Percentiles rank a stretch among this genome's conserved stretches.
These are phyloP conservation scores for Rhodophaea formosa DNA, from an alignment of 2,888 invertebrate genomes.

Conservation along the genomic window DNA sequence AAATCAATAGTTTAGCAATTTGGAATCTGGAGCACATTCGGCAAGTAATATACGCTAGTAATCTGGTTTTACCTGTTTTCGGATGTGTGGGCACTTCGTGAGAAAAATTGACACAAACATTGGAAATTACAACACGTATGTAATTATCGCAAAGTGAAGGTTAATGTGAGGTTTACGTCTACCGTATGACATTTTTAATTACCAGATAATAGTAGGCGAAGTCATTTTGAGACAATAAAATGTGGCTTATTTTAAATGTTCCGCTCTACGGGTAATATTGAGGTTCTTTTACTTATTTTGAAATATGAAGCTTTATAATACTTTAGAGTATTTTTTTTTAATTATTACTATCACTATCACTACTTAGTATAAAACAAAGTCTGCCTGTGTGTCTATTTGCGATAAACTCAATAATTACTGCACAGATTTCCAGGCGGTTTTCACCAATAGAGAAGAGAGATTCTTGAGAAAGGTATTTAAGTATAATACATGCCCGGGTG, in stretches of 20 bases:
- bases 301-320: too few species aligned
- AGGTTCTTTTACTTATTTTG: too few species aligned
- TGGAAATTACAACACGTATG: constrained; percentile 15
- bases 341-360: too few species aligned
- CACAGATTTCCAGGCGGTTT: too few species aligned
- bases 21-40: constrained; percentile 39
- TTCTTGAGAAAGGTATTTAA: too few species aligned
- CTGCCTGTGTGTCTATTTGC: too few species aligned
- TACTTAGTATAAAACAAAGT: too few species aligned
- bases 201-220: not conserved
- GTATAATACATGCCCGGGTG: too few species aligned
- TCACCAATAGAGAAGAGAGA: too few species aligned
- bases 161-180: constrained; percentile 13
- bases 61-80: constrained; percentile 36
- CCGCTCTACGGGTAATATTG: not conserved
- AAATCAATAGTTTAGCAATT: constrained; percentile 41
- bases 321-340: too few species aligned
- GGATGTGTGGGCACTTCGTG: constrained; percentile 20
- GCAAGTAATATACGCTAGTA: constrained; percentile 28
- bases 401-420: too few species aligned
- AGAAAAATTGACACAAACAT: constrained; percentile 19
- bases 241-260: not conserved
- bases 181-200: constrained; percentile 4
- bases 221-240: not conserved
- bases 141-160: constrained; percentile 15